These are phyloP conservation scores for Xylocopa sonorina DNA, from an alignment of 1,140 invertebrate species.

Conservation along the genomic window DNA sequence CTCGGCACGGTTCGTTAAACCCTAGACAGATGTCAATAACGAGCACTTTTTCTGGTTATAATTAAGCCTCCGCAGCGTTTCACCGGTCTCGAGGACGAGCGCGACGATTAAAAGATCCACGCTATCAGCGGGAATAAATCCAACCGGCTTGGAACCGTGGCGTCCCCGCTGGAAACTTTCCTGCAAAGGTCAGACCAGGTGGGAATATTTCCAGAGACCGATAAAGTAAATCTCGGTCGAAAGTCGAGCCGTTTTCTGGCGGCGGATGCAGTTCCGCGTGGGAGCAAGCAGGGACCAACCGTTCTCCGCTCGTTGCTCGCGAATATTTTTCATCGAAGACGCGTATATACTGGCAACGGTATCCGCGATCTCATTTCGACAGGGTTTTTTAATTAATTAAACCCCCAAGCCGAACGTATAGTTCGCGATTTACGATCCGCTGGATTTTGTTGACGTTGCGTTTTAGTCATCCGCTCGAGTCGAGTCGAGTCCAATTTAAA, in stretches of 20 bases:
- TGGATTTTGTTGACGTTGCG: neutral
- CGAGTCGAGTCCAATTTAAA: neutral
- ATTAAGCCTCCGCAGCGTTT: neutral
- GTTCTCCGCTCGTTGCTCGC: neutral
- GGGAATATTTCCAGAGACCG: neutral
- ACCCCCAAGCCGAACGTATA: too few relatives aligned
- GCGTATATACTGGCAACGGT: too few relatives aligned
- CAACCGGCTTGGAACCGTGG: neutral
- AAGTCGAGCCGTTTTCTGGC: neutral
- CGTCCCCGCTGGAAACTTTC: neutral
- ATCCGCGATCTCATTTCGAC: neutral
- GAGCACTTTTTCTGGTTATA: constrained; percentile 3
- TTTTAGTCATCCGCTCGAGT: neutral
- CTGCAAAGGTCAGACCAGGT: neutral
- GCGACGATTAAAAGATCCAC: constrained; percentile 14
- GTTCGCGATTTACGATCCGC: neutral
- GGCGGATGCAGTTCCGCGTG: too few relatives aligned
- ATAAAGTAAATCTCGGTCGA: neutral
- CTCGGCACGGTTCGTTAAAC: constrained; percentile 26
- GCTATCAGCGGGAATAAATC: neutral
- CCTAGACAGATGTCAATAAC: constrained; percentile 23
- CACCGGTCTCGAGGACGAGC: neutral
- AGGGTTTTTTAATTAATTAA: constrained; percentile 19
- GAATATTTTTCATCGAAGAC: neutral
- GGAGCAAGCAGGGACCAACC: neutral